Conservation (phyloP, 2,113 vertebrate genomes). For the Clupea harengus region DNA sequence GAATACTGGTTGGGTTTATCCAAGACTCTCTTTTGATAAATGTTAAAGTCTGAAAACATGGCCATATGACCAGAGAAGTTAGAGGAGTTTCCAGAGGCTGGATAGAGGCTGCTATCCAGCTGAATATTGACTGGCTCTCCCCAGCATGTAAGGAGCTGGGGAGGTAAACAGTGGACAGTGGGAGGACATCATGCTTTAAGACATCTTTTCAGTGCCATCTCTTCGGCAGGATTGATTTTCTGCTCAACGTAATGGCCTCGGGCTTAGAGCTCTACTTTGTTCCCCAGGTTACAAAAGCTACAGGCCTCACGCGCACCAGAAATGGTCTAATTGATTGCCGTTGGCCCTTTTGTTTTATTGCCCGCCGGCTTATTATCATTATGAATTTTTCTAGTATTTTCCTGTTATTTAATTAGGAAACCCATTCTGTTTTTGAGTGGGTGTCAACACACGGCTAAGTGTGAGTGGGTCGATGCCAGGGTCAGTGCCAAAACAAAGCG, state of each 20-base stretch:
- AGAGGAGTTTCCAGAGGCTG: no score
- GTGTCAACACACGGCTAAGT: background rate
- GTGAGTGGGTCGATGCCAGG: background rate
- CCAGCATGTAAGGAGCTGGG: background rate
- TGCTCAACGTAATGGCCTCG: background rate
- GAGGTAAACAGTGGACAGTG: background rate
- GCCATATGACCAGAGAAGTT: no score
- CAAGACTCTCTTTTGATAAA: no score
- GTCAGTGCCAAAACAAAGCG: conserved; percentile 48
- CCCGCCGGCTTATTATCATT: background rate
- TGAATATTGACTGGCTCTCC: background rate
- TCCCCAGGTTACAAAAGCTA: background rate
- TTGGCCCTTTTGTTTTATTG: background rate
- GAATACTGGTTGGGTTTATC: no score
- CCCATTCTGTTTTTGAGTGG: background rate
- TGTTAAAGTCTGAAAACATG: no score
- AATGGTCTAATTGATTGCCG: background rate
- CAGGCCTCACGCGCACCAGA: background rate
- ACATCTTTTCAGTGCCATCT: conserved; percentile 20
- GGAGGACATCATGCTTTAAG: conserved; percentile 29
- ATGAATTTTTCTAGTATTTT: background rate
- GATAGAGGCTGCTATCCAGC: no score
- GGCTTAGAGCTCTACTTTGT: background rate
- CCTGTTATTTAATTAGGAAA: background rate
- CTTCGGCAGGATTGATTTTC: conserved; percentile 39